phyloP scores from a whole-genome alignment of 2,113 vertebrate genomes.

The Mustelus asterias region DNA sequence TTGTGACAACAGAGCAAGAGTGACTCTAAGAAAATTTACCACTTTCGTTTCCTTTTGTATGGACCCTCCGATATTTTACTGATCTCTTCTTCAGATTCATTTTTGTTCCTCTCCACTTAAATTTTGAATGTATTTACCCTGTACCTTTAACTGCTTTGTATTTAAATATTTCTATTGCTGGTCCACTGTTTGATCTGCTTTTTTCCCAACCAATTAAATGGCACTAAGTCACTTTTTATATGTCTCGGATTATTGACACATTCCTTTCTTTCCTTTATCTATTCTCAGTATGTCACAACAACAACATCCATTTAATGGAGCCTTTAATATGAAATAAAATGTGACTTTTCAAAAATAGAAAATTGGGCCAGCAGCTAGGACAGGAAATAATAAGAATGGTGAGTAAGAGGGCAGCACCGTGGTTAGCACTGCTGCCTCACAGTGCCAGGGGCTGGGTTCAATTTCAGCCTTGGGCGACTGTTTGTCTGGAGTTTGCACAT shows the following conservation, averaged over 20 bases:
- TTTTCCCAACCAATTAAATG: not conserved
- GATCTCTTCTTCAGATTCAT: too few species aligned
- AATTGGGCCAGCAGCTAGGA: not conserved
- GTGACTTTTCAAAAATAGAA: not conserved
- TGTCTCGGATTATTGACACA: not conserved
- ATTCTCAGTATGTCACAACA: not conserved
- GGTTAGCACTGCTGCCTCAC: not conserved
- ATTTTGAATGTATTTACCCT: not conserved
- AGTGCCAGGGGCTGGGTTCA: too few species aligned
- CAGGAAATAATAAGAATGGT: not conserved
- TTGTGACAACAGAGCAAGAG: not conserved
- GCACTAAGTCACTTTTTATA: not conserved
- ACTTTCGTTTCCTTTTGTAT: not conserved
- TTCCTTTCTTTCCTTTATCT: not conserved
- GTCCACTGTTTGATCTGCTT: not conserved
- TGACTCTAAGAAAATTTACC: not conserved
- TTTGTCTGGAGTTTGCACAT: too few species aligned
- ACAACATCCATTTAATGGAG: not conserved
- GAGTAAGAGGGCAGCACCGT: not conserved
- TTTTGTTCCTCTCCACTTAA: not conserved
- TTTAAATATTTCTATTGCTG: not conserved
- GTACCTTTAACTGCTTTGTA: not conserved
- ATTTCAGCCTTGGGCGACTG: too few species aligned
- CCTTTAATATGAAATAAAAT: not conserved
- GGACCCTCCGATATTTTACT: not conserved